phyloP scores from a whole-genome alignment of 2,797 vertebrate genomes.

The Chrysocyon brachyurus region DNA sequence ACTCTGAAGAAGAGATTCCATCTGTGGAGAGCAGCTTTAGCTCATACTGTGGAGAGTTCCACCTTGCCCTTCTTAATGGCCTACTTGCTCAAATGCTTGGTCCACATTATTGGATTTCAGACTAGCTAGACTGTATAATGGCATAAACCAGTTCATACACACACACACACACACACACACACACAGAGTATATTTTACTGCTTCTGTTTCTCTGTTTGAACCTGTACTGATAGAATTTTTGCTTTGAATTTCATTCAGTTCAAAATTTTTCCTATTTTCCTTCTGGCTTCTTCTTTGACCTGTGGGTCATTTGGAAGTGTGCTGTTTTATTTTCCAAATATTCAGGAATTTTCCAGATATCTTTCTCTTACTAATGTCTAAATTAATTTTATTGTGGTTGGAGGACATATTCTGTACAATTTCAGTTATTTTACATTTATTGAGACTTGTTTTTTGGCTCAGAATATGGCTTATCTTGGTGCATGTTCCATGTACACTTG shows the following conservation, averaged over 20 bases:
- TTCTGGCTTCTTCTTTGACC: conserved; percentile 39
- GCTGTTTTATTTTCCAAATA: conserved; percentile 70
- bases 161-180: no score
- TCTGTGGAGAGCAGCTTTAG: neutral
- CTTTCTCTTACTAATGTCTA: conserved; percentile 61
- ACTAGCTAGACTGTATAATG: neutral
- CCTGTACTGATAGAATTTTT: conserved; percentile 27
- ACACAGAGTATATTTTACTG: neutral
- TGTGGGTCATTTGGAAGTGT: conserved; percentile 54
- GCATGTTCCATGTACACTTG: conserved; percentile 33
- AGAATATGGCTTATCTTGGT: conserved; percentile 19
- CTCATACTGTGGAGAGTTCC: neutral
- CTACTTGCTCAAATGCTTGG: neutral
- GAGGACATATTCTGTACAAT: conserved; percentile 30
- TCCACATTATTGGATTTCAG: neutral
- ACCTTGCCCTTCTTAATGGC: neutral
- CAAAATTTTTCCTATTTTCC: conserved; percentile 46
- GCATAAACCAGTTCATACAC: neutral
- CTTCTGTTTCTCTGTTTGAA: conserved; percentile 56
- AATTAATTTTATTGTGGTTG: conserved; percentile 63
- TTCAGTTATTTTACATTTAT: conserved; percentile 53
- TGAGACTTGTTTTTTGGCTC: conserved; percentile 48
- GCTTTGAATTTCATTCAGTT: conserved; percentile 62
- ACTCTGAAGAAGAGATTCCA: neutral
- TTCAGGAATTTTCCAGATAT: conserved; percentile 54